These are phyloP conservation scores for Beris morrisii DNA, from an alignment of 2,888 invertebrate genomes.

Conservation along the genomic window DNA sequence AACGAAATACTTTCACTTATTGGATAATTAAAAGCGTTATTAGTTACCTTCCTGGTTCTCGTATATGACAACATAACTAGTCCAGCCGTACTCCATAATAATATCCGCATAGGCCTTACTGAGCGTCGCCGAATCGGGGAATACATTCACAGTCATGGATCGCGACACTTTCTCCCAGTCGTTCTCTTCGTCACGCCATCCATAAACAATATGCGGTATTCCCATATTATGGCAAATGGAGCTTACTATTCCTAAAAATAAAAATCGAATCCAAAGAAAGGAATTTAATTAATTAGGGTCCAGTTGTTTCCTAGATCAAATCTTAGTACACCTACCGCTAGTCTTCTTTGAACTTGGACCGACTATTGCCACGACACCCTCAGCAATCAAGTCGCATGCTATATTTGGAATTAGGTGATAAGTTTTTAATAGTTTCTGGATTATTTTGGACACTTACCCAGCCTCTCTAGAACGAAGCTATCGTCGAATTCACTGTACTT, in stretches of 20 bases:
- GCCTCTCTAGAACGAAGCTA: conserved; percentile 22
- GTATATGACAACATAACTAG: conserved; percentile 77
- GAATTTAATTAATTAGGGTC: background rate
- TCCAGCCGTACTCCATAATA: conserved; percentile 76
- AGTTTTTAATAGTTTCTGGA: too few relatives aligned
- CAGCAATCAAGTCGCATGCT: conserved; percentile 68
- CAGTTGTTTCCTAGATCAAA: too few relatives aligned
- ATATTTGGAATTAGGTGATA: conserved; percentile 33
- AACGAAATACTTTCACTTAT: too few relatives aligned
- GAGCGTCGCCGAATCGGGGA: conserved; percentile 67
- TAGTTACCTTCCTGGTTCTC: conserved; percentile 77
- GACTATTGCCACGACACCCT: conserved; percentile 73
- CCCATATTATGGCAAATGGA: conserved; percentile 66
- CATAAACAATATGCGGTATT: conserved; percentile 65
- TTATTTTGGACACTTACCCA: conserved; percentile 12
- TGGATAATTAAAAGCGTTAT: too few relatives aligned
- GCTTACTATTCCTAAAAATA: conserved; percentile 49
- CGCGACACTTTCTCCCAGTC: conserved; percentile 57
- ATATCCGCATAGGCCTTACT: conserved; percentile 74
- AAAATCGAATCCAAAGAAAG: conserved; percentile 3
- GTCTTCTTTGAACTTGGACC: conserved; percentile 60
- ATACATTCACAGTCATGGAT: conserved; percentile 68
- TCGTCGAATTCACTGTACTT: conserved; percentile 17
- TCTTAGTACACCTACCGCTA: conserved; percentile 46
- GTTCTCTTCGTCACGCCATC: conserved; percentile 59